These are phyloP conservation scores for Hemicentrotus pulcherrimus DNA, from an alignment of 35 echinoderm and acorn worm species.

Conservation along the genomic window DNA sequence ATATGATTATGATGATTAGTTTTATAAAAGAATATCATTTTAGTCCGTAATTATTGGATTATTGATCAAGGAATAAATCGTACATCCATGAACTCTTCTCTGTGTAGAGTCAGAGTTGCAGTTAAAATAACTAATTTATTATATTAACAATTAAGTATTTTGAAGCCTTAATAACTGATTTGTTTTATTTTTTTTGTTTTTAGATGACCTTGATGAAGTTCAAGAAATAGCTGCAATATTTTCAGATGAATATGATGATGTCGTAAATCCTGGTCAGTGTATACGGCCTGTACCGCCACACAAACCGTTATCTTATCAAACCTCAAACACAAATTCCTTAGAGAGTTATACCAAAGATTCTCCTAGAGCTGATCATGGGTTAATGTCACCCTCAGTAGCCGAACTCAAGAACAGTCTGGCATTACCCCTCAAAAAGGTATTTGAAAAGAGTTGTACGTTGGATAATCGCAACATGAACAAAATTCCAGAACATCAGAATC, in stretches of 20 bases:
- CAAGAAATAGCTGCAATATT: background rate
- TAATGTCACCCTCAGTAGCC: background rate
- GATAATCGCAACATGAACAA: background rate
- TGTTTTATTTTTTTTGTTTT: background rate
- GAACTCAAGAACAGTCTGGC: constrained; percentile 9
- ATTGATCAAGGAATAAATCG: too few species aligned
- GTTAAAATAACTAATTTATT: too few species aligned
- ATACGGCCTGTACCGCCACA: background rate
- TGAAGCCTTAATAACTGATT: too few species aligned
- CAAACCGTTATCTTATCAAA: background rate
- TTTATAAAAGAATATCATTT: too few species aligned
- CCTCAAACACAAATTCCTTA: background rate
- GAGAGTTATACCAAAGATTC: background rate
- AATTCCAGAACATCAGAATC: background rate
- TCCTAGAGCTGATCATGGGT: background rate
- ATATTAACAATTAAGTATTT: too few species aligned
- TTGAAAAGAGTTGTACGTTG: background rate
- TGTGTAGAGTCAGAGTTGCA: too few species aligned
- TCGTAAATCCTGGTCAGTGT: background rate
- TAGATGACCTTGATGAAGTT: background rate
- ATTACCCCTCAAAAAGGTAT: constrained; percentile 24
- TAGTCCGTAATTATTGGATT: too few species aligned
- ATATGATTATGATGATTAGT: too few species aligned
- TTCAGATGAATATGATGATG: background rate
- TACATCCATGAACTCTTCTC: too few species aligned